phyloP scores from a whole-genome alignment of 2,113 vertebrate genomes.

The Carollia perspicillata region DNA sequence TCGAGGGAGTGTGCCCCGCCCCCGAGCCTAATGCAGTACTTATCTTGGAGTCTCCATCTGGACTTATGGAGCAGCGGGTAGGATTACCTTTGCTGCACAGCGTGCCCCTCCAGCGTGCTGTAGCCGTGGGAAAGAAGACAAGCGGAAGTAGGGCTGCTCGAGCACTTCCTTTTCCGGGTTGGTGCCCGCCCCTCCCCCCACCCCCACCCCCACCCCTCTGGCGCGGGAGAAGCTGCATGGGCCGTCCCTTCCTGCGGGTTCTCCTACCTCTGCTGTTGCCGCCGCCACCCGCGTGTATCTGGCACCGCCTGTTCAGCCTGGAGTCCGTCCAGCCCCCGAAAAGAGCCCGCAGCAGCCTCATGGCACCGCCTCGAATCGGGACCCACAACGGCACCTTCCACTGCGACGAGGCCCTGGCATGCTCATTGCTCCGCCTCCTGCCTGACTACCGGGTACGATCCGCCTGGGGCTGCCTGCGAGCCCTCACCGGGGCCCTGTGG shows the following conservation, averaged over 20 bases:
- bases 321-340: not conserved
- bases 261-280: fast-evolving
- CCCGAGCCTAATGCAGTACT: fast-evolving
- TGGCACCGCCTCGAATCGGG: constrained; percentile 83
- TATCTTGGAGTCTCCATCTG: too few species aligned
- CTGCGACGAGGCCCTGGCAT: constrained; percentile 94
- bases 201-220: fast-evolving
- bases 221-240: not conserved
- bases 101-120: fast-evolving
- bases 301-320: not conserved
- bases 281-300: fast-evolving
- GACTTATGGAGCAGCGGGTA: fast-evolving
- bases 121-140: not conserved
- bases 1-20: too few species aligned
- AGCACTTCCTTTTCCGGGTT: constrained; percentile 37
- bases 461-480: fast-evolving
- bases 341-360: constrained; percentile 22
- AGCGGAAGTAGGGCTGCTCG: not conserved
- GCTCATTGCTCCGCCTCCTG: constrained; percentile 90
- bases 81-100: fast-evolving
- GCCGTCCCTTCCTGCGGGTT: fast-evolving
- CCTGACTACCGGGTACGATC: constrained; percentile 88
- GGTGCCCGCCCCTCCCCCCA: fast-evolving
- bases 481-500: fast-evolving
- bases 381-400: constrained; percentile 96